phyloP scores from a whole-genome alignment of 2,888 invertebrate genomes.

The Hartigia nigra region DNA sequence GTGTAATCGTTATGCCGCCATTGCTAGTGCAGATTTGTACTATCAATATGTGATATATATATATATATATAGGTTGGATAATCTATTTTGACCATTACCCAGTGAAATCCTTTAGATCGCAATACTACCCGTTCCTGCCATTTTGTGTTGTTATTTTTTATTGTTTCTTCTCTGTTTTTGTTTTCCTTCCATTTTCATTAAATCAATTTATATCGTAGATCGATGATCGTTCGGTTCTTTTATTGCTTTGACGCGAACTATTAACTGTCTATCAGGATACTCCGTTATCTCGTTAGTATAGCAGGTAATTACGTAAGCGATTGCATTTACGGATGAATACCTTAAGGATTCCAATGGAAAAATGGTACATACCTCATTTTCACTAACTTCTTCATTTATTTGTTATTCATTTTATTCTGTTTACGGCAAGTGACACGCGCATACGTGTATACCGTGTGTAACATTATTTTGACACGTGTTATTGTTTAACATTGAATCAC shows the following conservation, averaged over 20 bases:
- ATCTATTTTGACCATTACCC: neutral
- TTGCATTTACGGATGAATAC: neutral
- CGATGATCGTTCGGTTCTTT: neutral
- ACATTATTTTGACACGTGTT: neutral
- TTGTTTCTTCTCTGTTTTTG: neutral
- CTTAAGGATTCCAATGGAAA: neutral
- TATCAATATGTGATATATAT: neutral
- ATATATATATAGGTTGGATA: neutral
- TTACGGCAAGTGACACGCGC: neutral
- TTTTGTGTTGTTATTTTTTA: neutral
- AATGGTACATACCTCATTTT: neutral
- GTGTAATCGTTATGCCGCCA: neutral
- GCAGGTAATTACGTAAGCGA: neutral
- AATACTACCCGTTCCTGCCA: neutral
- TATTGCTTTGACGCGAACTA: neutral
- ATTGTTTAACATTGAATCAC: neutral
- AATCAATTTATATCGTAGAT: neutral
- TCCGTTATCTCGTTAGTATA: neutral
- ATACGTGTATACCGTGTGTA: neutral
- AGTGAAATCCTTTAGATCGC: neutral
- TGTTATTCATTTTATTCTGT: neutral
- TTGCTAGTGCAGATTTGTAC: neutral
- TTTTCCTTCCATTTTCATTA: neutral
- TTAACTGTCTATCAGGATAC: neutral
- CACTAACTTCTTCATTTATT: neutral